Evolutionary conservation across 2,888 invertebrate species (phyloP).

Genomic region (Cosmia pyralina): DNA sequence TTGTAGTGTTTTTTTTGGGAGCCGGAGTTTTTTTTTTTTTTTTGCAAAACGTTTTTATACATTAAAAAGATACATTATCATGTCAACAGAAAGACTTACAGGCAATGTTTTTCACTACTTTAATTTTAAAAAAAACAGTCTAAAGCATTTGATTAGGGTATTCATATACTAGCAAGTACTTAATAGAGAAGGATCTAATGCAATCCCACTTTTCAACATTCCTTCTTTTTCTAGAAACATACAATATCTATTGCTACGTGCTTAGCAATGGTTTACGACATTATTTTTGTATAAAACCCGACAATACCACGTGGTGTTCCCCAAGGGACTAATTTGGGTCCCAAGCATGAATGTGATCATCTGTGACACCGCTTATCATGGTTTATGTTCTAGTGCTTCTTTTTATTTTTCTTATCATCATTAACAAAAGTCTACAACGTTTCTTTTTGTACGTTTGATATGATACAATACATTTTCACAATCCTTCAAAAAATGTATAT

Average conservation of each 20-base stretch:
- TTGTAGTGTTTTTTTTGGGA: too few relatives aligned
- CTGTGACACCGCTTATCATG: background rate
- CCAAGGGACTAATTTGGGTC: background rate
- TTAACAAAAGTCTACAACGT: background rate
- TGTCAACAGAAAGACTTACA: too few relatives aligned
- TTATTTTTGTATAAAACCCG: background rate
- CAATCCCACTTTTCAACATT: background rate
- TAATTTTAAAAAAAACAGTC: too few relatives aligned
- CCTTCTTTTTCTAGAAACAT: background rate
- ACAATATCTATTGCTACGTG: background rate
- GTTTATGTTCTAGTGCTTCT: background rate
- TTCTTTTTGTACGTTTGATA: background rate
- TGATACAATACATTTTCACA: background rate
- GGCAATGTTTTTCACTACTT: too few relatives aligned
- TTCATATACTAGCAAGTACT: background rate
- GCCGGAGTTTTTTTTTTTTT: too few relatives aligned
- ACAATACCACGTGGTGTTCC: background rate
- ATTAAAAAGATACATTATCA: too few relatives aligned
- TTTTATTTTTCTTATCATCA: background rate
- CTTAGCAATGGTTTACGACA: background rate
- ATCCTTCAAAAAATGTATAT: too few relatives aligned
- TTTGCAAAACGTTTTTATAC: too few relatives aligned
- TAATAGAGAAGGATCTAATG: background rate
- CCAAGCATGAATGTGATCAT: background rate
- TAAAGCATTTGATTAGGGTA: constrained; percentile 9